Evolutionary conservation across 2,888 invertebrate species (phyloP).

Genomic region (Pseudanteris insignis): DNA sequence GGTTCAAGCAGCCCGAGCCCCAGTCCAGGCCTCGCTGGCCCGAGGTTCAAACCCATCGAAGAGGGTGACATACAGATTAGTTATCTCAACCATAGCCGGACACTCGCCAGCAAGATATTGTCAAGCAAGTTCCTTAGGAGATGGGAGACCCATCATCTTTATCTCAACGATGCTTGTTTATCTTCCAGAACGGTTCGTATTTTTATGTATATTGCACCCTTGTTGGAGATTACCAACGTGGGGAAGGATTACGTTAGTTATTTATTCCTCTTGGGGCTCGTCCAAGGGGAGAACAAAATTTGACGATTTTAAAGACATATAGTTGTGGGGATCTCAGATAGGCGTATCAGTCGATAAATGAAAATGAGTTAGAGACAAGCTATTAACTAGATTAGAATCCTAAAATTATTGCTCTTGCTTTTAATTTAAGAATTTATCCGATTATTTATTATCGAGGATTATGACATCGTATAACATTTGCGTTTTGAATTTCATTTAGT

Average conservation of each 20-base stretch:
- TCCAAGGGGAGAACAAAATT: too few species aligned
- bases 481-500: too few species aligned
- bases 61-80: constrained; percentile 80
- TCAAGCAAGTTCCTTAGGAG: constrained; percentile 79
- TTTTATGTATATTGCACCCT: constrained; percentile 18
- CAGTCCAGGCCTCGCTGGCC: constrained; percentile 67
- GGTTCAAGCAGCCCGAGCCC: constrained; percentile 66
- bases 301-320: too few species aligned
- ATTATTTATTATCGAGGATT: too few species aligned
- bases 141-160: constrained; percentile 81
- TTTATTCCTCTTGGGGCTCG: constrained; percentile 9
- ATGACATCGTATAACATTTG: too few species aligned
- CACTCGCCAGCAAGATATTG: constrained; percentile 81
- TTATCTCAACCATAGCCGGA: constrained; percentile 79
- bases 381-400: too few species aligned
- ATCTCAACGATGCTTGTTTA: constrained; percentile 75
- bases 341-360: too few species aligned
- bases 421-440: too few species aligned
- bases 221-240: constrained; percentile 1
- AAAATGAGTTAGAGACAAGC: too few species aligned
- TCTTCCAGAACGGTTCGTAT: constrained; percentile 77
- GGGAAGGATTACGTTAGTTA: constrained; percentile 11
- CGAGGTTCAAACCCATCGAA: constrained; percentile 75
- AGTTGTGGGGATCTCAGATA: too few species aligned
- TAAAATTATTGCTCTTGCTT: too few species aligned